Conservation (phyloP, 2,113 vertebrate species). For the Deroptyus accipitrinus region DNA sequence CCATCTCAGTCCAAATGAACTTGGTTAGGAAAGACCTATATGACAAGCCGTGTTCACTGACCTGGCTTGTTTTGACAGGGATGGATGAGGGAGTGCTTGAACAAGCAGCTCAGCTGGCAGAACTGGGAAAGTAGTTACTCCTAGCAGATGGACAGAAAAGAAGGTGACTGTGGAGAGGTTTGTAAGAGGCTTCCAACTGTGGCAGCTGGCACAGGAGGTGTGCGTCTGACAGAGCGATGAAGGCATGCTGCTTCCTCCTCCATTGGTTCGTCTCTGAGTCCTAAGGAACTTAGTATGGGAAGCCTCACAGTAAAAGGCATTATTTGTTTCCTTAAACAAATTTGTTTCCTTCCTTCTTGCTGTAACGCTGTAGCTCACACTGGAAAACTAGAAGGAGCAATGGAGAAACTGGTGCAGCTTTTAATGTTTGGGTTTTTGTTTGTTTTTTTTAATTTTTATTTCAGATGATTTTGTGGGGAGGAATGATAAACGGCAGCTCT, state of each 20-base stretch:
- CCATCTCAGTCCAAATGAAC: background rate
- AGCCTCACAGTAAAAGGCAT: background rate
- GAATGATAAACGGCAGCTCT: background rate
- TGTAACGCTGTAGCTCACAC: background rate
- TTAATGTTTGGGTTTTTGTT: background rate
- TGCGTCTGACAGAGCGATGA: background rate
- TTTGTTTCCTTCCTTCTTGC: background rate
- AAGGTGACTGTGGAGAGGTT: background rate
- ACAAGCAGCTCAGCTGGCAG: background rate
- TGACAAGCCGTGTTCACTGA: background rate
- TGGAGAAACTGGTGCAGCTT: background rate
- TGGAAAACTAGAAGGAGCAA: background rate
- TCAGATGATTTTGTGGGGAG: background rate
- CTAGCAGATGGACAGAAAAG: background rate
- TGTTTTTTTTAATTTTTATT: background rate
- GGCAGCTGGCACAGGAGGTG: background rate
- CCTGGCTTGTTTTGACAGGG: background rate
- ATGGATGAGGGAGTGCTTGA: background rate
- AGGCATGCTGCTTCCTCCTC: background rate
- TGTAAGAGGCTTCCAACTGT: background rate
- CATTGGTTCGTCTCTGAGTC: background rate
- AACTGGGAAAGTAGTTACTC: background rate
- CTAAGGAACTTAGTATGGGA: background rate
- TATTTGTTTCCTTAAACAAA: background rate
- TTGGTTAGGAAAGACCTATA: background rate